Conservation (phyloP, 2,113 vertebrate genomes). For the Heteronetta atricapilla region DNA sequence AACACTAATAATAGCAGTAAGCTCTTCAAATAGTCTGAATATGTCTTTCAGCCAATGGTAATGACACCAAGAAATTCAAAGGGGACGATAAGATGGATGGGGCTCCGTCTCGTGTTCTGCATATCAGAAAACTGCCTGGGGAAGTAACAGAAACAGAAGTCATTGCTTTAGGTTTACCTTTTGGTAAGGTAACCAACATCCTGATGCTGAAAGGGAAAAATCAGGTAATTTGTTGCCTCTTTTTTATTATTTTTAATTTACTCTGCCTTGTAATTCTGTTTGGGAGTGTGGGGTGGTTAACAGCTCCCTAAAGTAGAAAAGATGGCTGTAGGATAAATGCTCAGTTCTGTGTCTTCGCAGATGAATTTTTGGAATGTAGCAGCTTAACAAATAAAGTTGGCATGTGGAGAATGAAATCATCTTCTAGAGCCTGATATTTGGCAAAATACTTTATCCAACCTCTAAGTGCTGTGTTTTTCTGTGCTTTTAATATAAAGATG, state of each 20-base stretch:
- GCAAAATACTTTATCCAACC: background rate
- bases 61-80: constrained; percentile 95
- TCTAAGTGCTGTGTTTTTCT: background rate
- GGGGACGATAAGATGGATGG: constrained; percentile 92
- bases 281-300: accelerated
- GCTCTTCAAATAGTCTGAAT: constrained; percentile 54
- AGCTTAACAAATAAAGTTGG: background rate
- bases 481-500: background rate
- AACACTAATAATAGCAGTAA: background rate
- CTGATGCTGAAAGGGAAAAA: constrained; percentile 98
- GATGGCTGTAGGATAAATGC: background rate
- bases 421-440: background rate
- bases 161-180: constrained; percentile 94
- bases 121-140: constrained; percentile 95
- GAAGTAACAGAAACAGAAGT: constrained; percentile 97
- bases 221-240: constrained; percentile 81
- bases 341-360: background rate
- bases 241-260: background rate
- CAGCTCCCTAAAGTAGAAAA: background rate
- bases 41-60: constrained; percentile 91
- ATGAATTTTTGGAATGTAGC: background rate
- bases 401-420: background rate
- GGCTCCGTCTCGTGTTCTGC: constrained; percentile 93
- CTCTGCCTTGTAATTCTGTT: background rate
- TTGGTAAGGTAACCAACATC: constrained; percentile 98